Evolutionary conservation across 1,140 invertebrate genomes (phyloP).

Genomic region (Onthophagus taurus): DNA sequence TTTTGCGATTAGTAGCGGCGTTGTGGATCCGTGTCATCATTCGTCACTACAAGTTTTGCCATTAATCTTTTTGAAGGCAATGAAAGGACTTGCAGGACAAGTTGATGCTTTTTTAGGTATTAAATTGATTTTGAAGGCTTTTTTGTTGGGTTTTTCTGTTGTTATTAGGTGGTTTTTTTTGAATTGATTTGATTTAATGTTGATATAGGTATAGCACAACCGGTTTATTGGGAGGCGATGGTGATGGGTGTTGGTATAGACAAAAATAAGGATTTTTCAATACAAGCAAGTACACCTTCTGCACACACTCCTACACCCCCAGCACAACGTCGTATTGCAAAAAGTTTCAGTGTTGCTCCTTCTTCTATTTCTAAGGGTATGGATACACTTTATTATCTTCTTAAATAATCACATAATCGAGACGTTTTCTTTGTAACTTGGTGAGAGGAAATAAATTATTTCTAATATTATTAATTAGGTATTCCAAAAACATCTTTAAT

Average conservation of each 20-base stretch:
- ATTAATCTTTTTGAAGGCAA: slow-evolving; percentile 85
- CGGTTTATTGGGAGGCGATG: slow-evolving; percentile 32
- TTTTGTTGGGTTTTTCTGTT: neutral
- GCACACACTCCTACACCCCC: slow-evolving; percentile 64
- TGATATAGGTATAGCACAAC: slow-evolving; percentile 31
- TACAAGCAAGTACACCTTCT: slow-evolving; percentile 20
- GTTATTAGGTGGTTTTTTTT: neutral
- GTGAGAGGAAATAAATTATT: neutral
- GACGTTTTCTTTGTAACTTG: neutral
- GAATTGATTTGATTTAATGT: neutral
- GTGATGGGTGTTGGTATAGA: slow-evolving; percentile 35
- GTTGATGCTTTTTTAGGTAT: slow-evolving; percentile 94
- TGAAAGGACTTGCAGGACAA: slow-evolving; percentile 84
- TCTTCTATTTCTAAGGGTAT: slow-evolving; percentile 44
- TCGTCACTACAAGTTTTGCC: slow-evolving; percentile 81
- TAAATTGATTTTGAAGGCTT: slow-evolving; percentile 14
- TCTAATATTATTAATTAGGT: slow-evolving; percentile 42
- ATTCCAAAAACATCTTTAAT: slow-evolving; percentile 71
- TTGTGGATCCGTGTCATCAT: slow-evolving; percentile 82
- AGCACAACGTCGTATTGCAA: slow-evolving; percentile 70
- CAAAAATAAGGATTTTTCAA: slow-evolving; percentile 32
- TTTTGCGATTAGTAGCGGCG: slow-evolving; percentile 45
- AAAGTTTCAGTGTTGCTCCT: slow-evolving; percentile 78
- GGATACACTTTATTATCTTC: slow-evolving; percentile 9
- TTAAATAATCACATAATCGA: slow-evolving; percentile 1